Base-by-base conservation (phyloP, 2,888 invertebrate species). In the Mayetiola destructor region DNA sequence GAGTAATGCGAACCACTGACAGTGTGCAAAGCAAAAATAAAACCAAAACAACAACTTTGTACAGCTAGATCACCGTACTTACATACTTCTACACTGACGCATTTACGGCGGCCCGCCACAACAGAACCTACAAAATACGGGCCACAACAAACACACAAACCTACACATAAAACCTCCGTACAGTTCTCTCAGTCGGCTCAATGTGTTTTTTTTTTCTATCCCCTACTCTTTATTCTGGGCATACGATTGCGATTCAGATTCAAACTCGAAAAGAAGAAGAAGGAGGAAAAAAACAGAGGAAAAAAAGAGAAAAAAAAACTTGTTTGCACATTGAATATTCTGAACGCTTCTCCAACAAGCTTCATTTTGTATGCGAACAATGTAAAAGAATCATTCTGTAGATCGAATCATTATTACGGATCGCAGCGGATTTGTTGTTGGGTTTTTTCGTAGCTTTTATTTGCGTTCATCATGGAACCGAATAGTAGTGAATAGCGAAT, bases 11-110 rank as follows among this genome's bases (percentile, higher is more conserved):
- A n/a, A n/a, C n/a, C n/a, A n/a, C n/a, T n/a, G n/a, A n/a, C n/a
- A n/a, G n/a, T n/a, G n/a, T n/a, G 27, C n/a, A 23, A 16, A 48
- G 27, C 27, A 27, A 20, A 42, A 48, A 48, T 27, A 27, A 48
- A 48, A 27, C 23, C 16, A 27, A n/a, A 48, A 48, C 27, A 48
- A 27, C 32, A 16, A n/a, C 48, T 23, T 48, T 16, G 27, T 27
- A 48, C 48, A 9, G 48, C 48, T 48, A 48, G 48, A 48, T 48
- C 48, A 48, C 48, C 48, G 27, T 48, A 48, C 48, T 48, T 48
- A 48, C 48, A 48, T 48, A 48, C 48, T 48, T 48, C 3, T 12
- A 48, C 48, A 48, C 27, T 48, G 48, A 48, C 48, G 42, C 42
- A 12, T 8, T 23, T 21, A 23, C 42, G 48, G 48, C 23, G 23